These are phyloP conservation scores for Scaptomyza montana DNA, from an alignment of 1,140 invertebrate genomes.

Conservation along the genomic window DNA sequence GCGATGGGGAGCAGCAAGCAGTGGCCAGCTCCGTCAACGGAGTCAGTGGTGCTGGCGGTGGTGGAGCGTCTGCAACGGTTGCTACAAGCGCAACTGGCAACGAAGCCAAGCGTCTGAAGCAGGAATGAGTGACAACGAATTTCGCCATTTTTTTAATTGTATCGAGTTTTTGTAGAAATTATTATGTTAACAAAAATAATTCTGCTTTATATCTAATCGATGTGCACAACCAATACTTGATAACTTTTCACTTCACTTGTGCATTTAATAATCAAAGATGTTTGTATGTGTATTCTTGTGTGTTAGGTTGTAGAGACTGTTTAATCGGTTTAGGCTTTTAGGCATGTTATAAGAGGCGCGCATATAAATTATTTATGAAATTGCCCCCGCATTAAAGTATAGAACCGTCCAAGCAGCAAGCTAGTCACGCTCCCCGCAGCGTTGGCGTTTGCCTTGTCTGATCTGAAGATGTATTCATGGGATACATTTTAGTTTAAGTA, in stretches of 20 bases:
- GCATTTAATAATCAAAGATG: conserved; percentile 64
- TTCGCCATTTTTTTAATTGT: neutral
- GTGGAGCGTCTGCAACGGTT: neutral
- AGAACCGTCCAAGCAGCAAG: conserved; percentile 76
- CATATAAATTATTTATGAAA: conserved; percentile 19
- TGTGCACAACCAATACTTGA: conserved; percentile 21
- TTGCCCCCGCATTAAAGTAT: conserved; percentile 73
- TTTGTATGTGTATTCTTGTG: conserved; percentile 52
- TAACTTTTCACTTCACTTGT: conserved; percentile 35
- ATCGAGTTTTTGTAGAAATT: conserved; percentile 27
- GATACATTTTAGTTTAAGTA: conserved; percentile 73
- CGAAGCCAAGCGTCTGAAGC: conserved; percentile 76
- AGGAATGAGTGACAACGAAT: conserved; percentile 66
- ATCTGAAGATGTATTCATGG: conserved; percentile 50
- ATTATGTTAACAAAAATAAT: conserved; percentile 36
- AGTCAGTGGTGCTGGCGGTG: neutral
- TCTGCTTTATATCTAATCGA: conserved; percentile 12
- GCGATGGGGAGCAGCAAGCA: conserved; percentile 61
- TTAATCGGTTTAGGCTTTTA: conserved; percentile 59
- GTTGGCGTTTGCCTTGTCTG: conserved; percentile 56
- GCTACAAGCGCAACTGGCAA: conserved; percentile 41
- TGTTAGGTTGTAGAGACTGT: conserved; percentile 55
- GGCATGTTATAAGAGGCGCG: conserved; percentile 18
- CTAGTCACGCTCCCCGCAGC: conserved; percentile 40
- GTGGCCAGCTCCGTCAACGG: conserved; percentile 43